Conservation (phyloP, 2,888 invertebrate genomes). For the Phaedon cochleariae region DNA sequence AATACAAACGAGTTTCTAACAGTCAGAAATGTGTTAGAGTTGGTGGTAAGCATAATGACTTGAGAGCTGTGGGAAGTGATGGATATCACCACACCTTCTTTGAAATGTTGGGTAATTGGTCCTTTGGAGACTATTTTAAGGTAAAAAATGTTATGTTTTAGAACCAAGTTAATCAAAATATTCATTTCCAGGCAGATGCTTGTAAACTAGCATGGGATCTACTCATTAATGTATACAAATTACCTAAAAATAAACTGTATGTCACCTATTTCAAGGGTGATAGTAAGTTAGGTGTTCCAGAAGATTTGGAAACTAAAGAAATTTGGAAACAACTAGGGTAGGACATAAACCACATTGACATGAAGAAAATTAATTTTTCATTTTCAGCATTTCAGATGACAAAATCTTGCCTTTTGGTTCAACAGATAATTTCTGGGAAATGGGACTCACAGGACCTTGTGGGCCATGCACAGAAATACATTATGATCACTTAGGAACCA, state of each 20-base stretch:
- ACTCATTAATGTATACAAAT: conserved; percentile 78
- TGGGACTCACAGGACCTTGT: conserved; percentile 92
- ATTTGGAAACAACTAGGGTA: conserved; percentile 85
- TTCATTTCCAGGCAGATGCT: conserved; percentile 76
- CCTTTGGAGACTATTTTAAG: conserved; percentile 95
- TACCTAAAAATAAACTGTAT: conserved; percentile 80
- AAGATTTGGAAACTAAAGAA: conserved; percentile 86
- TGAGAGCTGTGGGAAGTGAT: conserved; percentile 89
- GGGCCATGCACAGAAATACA: conserved; percentile 98
- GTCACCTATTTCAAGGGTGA: conserved; percentile 94
- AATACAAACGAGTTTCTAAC: conserved; percentile 77
- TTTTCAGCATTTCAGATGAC: conserved; percentile 55
- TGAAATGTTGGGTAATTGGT: conserved; percentile 99
- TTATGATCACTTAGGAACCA: conserved; percentile 73
- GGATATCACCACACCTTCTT: conserved; percentile 97
- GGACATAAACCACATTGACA: conserved; percentile 25
- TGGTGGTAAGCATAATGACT: conserved; percentile 95
- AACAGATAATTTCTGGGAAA: conserved; percentile 97
- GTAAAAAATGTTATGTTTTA: conserved; percentile 60
- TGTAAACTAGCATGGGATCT: conserved; percentile 90
- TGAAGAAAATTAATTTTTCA: not conserved
- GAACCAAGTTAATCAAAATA: not conserved
- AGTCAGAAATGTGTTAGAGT: conserved; percentile 95
- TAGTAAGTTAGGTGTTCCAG: conserved; percentile 69
- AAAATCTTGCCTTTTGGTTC: conserved; percentile 79